Conservation (phyloP, 1,140 invertebrate genomes). For the Glossosoma conforme region DNA sequence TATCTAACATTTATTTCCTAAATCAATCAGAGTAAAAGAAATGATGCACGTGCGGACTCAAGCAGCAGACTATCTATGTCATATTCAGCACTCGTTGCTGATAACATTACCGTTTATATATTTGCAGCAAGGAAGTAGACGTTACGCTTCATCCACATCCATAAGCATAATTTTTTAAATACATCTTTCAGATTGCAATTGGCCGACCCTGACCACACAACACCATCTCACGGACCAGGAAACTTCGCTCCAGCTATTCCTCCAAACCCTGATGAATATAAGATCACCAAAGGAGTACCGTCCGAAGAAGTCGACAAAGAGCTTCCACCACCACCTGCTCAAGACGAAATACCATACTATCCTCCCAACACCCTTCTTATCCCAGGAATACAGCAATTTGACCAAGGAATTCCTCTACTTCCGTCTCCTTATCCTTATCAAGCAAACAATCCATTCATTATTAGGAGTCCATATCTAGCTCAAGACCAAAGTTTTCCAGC, state of each 20-base stretch:
- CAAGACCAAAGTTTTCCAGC: constrained; percentile 8
- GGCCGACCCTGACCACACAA: constrained; percentile 38
- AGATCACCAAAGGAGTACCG: constrained; percentile 29
- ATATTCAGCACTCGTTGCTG: too few species aligned
- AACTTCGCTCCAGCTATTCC: constrained; percentile 47
- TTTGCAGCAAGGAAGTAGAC: too few species aligned
- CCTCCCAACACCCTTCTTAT: constrained; percentile 40
- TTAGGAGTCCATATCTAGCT: constrained; percentile 6
- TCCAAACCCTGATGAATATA: constrained; percentile 36
- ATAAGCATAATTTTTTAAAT: too few species aligned
- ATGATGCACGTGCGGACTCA: too few species aligned
- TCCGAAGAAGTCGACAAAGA: constrained; percentile 33
- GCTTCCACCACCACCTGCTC: constrained; percentile 38
- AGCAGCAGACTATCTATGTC: too few species aligned
- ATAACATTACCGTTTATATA: too few species aligned
- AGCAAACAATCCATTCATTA: constrained; percentile 1
- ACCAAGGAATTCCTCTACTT: constrained; percentile 31
- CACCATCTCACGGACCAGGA: constrained; percentile 49
- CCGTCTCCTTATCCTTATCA: constrained; percentile 32
- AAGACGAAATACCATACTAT: constrained; percentile 35
- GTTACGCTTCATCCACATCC: too few species aligned
- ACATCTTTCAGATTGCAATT: constrained; percentile 15
- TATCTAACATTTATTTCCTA: too few species aligned
- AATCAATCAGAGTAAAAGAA: too few species aligned
- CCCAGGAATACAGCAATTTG: constrained; percentile 32